These are phyloP conservation scores for Orbicella faveolata DNA, from an alignment of 64 coral and sea anemone species.

Conservation along the genomic window DNA sequence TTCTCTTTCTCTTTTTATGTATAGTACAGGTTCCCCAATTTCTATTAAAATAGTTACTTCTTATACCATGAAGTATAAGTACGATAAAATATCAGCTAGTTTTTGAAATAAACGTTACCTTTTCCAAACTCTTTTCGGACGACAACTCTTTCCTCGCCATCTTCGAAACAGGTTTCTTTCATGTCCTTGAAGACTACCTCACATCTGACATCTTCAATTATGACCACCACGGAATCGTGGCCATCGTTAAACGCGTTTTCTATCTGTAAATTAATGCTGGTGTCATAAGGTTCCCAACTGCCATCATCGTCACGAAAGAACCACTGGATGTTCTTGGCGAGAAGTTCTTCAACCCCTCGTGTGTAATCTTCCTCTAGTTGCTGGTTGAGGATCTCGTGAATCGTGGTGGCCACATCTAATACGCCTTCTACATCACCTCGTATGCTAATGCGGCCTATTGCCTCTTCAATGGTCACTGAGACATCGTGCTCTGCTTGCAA, in stretches of 20 bases:
- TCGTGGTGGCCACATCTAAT: background rate
- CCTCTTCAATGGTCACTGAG: background rate
- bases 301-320: background rate
- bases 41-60: too few relatives aligned
- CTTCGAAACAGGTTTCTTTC: conserved; percentile 8
- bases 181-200: conserved; percentile 4
- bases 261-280: conserved; percentile 10
- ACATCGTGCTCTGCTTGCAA: background rate
- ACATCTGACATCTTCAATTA: background rate
- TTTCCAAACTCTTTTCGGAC: background rate
- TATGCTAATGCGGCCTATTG: background rate
- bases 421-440: conserved; percentile 37
- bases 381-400: conserved; percentile 35
- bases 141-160: conserved; percentile 2
- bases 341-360: conserved; percentile 27
- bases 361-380: conserved; percentile 31
- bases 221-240: background rate
- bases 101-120: background rate
- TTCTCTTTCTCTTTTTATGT: too few relatives aligned
- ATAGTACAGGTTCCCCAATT: too few relatives aligned
- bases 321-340: conserved; percentile 43
- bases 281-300: background rate
- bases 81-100: too few relatives aligned
- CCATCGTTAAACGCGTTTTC: conserved; percentile 27
- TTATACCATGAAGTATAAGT: too few relatives aligned